Evolutionary conservation across 2,888 invertebrate genomes (phyloP).

Genomic region (Pollenia griseotomentosa): DNA sequence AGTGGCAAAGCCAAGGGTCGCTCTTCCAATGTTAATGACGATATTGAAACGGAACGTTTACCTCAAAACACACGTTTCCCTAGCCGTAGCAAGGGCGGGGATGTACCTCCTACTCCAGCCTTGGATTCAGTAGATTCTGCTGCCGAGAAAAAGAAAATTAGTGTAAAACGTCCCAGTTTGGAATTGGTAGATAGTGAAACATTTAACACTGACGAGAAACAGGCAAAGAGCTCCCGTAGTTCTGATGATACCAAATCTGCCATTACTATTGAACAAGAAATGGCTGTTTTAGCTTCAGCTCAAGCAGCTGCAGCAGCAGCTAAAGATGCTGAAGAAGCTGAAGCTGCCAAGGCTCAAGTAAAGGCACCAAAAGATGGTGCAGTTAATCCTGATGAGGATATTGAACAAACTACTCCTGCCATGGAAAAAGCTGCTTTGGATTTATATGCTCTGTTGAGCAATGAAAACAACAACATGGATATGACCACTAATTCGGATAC

Average conservation of each 20-base stretch:
- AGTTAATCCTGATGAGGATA: slow-evolving; percentile 75
- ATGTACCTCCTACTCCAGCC: slow-evolving; percentile 85
- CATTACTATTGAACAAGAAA: slow-evolving; percentile 79
- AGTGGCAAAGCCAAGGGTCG: slow-evolving; percentile 87
- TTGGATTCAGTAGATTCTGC: slow-evolving; percentile 87
- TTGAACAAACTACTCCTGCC: slow-evolving; percentile 86
- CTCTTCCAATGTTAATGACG: slow-evolving; percentile 79
- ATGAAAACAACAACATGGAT: slow-evolving; percentile 87
- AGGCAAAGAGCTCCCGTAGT: slow-evolving; percentile 81
- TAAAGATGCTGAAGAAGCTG: slow-evolving; percentile 71
- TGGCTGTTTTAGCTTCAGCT: slow-evolving; percentile 77
- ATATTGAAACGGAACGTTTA: slow-evolving; percentile 85
- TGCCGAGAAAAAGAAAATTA: slow-evolving; percentile 82
- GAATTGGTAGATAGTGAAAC: slow-evolving; percentile 93
- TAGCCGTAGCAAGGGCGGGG: slow-evolving; percentile 86
- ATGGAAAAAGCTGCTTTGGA: slow-evolving; percentile 94
- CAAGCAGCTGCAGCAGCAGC: slow-evolving; percentile 74
- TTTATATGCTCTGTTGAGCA: slow-evolving; percentile 91
- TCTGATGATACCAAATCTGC: slow-evolving; percentile 81
- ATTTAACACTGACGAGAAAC: slow-evolving; percentile 88
- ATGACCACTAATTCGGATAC: slow-evolving; percentile 82
- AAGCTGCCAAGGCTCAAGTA: slow-evolving; percentile 74
- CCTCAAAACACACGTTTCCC: slow-evolving; percentile 95
- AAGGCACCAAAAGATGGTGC: slow-evolving; percentile 69
- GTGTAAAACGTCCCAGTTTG: slow-evolving; percentile 89